Percentiles rank a stretch among this genome's conserved stretches.
phyloP scores from a whole-genome alignment of 2,888 invertebrate genomes.

The Caenorhabditis zanzibari region DNA sequence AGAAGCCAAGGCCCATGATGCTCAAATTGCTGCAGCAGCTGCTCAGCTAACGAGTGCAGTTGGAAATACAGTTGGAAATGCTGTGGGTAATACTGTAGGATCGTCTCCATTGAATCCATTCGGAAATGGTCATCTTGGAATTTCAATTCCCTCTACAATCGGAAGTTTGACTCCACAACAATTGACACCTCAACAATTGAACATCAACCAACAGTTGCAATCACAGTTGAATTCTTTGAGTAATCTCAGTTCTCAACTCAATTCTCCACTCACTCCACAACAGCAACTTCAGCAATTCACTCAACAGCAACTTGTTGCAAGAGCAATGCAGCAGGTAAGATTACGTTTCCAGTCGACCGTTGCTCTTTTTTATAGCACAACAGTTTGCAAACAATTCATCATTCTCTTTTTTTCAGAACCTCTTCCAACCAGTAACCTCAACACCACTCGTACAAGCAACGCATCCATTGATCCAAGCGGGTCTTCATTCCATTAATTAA shows the following conservation, averaged over 20 bases:
- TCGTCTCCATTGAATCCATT: conserved; percentile 56
- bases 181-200: conserved; percentile 61
- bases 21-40: conserved; percentile 60
- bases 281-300: conserved; percentile 65
- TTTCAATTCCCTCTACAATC: conserved; percentile 59
- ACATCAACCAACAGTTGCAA: conserved; percentile 50
- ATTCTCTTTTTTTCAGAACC: conserved; percentile 45
- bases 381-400: not conserved
- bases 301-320: conserved; percentile 61
- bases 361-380: not conserved
- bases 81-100: conserved; percentile 24
- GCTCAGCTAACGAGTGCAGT: conserved; percentile 58
- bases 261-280: conserved; percentile 63
- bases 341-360: not conserved
- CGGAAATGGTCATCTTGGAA: conserved; percentile 49
- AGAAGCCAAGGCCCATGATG: conserved; percentile 78
- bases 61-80: conserved; percentile 27
- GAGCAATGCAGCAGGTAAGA: conserved; percentile 65
- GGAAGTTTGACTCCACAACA: conserved; percentile 62
- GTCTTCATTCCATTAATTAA: conserved; percentile 63
- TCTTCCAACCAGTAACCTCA: conserved; percentile 52
- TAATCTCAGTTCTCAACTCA: conserved; percentile 46
- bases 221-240: conserved; percentile 56
- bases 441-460: conserved; percentile 46
- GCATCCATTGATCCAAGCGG: conserved; percentile 59